phyloP scores from a whole-genome alignment of 2,888 invertebrate species.

The Hartigia nigra region DNA sequence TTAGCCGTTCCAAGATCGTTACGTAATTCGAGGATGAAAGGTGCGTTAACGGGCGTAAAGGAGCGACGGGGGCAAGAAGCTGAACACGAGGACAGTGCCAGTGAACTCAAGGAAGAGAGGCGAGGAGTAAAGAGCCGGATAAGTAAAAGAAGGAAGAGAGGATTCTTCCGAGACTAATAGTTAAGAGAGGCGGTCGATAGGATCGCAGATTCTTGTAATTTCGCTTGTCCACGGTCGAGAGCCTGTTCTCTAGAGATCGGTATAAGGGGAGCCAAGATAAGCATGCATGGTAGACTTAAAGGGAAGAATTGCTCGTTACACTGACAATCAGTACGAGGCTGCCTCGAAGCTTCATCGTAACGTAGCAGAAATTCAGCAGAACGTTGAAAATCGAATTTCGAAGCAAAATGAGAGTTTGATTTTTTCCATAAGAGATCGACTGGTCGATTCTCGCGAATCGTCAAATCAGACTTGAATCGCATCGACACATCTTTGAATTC shows the following conservation, averaged over 20 bases:
- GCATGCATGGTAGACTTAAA: background rate
- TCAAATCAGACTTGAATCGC: background rate
- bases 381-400: background rate
- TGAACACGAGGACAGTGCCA: conserved; percentile 54
- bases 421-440: background rate
- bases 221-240: background rate
- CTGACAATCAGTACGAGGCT: background rate
- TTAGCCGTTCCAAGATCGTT: background rate
- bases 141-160: conserved; percentile 2
- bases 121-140: conserved; percentile 7
- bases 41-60: conserved; percentile 1
- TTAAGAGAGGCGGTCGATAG: conserved; percentile 3
- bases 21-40: conserved; percentile 1
- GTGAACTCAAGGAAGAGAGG: conserved; percentile 43
- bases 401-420: background rate
- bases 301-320: background rate
- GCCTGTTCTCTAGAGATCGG: background rate
- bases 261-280: background rate
- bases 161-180: conserved; percentile 43
- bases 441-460: background rate
- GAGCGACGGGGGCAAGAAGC: conserved; percentile 46
- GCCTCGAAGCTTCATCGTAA: background rate
- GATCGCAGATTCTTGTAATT: background rate
- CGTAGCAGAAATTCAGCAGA: background rate
- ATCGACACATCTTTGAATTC: background rate